These are phyloP conservation scores for Strix uralensis DNA, from an alignment of 2,113 vertebrate species.

Conservation along the genomic window DNA sequence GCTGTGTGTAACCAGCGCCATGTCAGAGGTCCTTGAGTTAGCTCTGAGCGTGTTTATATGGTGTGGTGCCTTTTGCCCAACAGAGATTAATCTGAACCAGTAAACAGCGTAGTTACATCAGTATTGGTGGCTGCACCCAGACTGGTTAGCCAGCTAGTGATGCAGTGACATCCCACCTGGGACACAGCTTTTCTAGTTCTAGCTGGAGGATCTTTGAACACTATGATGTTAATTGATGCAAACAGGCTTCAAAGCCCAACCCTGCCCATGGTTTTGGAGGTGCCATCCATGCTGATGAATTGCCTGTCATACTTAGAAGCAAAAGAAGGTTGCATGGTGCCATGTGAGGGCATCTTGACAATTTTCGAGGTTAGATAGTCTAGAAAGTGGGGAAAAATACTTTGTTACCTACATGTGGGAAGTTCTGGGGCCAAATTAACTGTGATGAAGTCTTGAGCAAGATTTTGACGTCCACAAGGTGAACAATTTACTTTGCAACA, in stretches of 20 bases:
- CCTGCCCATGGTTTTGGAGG: not conserved
- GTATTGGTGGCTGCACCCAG: not conserved
- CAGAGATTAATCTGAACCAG: not conserved
- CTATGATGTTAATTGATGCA: not conserved
- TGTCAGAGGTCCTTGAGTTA: not conserved
- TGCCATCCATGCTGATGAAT: not conserved
- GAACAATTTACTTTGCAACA: not conserved
- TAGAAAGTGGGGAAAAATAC: not conserved
- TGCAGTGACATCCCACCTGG: not conserved
- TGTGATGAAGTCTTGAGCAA: not conserved
- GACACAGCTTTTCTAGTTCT: not conserved
- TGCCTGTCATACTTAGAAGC: not conserved
- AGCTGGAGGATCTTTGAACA: not conserved
- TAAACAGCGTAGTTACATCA: not conserved
- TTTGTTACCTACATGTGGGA: not conserved
- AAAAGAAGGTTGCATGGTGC: not conserved
- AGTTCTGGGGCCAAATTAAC: not conserved
- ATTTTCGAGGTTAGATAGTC: not conserved
- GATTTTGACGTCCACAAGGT: not conserved
- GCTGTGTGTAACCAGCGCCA: fast-evolving
- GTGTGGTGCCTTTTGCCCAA: not conserved
- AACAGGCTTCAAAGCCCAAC: not conserved
- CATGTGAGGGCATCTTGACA: not conserved
- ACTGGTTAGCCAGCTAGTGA: not conserved
- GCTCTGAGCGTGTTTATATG: not conserved